Evolutionary conservation across 2,797 vertebrate species (phyloP), one percentile per base, ranked within the genome.

Genomic region (Sebastiscus tertius): DNA sequence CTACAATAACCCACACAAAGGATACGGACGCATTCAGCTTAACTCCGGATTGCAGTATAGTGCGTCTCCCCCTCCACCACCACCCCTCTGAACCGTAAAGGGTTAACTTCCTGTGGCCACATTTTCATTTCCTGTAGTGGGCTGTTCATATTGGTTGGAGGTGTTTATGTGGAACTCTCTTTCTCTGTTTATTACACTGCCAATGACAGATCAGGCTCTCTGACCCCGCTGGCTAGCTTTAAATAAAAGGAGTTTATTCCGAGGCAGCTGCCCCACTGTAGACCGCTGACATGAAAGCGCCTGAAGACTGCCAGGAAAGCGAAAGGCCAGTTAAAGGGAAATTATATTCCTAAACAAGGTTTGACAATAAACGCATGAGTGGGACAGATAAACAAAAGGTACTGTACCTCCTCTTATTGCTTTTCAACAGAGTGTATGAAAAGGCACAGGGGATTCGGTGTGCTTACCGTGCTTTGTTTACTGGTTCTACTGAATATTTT

Each of bases 51-150:
- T 60, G 59, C 72, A 49, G 77, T 26, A 5, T n/a, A 2, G 59
- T 34, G 58, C 34, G 60, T 61, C 55, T 29, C n/a, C n/a, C n/a
- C 73, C 58, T 62, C 59, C 58, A 12, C 68, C 20, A 1, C 31
- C 20, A 24, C 16, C 8, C 31, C 65, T 20, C 20, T 52, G 71
- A 84, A 46, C 79, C 9, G 6, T 9, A 68, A 95, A 86, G 93
- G 89, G 95, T 96, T 95, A 96, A 95, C 86, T 88, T 95, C 92
- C 93, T 82, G 85, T 89, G 85, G 90, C 89, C 88, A 91, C 87
- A 93, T 94, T 95, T 96, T 96, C 95, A 95, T 96, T 95, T 96
- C 94, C 95, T 94, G 94, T 92, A 89, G 93, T 94, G 92, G 84
- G 91, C 91, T 91, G 94, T 94, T 95, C 94, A 95, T 96, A 95